Conservation (phyloP, 2,797 vertebrate genomes). For the Anolis apletophallus region DNA sequence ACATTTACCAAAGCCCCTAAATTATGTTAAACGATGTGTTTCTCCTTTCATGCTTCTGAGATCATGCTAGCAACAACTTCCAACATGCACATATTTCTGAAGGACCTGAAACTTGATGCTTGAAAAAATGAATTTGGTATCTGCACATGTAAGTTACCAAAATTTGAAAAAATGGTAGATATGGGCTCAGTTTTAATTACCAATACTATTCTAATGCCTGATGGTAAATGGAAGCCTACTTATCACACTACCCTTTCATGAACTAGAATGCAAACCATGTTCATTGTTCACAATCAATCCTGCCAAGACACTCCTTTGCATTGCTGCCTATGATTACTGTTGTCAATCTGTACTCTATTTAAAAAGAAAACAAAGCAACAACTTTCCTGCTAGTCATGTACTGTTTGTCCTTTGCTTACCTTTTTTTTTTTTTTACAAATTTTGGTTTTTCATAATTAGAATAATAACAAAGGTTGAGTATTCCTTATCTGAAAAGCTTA, state of each 20-base stretch:
- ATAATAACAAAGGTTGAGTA: neutral
- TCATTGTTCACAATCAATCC: neutral
- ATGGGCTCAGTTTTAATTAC: neutral
- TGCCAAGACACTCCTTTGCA: neutral
- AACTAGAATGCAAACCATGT: neutral
- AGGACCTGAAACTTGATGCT: neutral
- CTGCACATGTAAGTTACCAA: neutral
- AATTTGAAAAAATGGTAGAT: neutral
- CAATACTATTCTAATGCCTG: neutral
- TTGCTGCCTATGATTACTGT: neutral
- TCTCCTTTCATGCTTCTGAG: neutral
- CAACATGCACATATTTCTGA: neutral
- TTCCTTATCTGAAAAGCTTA: no score
- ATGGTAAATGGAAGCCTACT: neutral
- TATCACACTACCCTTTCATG: no score
- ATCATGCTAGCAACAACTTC: neutral
- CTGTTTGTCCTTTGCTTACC: neutral
- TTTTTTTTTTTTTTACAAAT: neutral
- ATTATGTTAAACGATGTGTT: neutral
- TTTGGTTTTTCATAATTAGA: neutral
- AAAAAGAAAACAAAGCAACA: neutral
- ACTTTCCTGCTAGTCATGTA: neutral
- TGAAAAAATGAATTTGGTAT: neutral
- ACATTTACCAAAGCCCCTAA: neutral
- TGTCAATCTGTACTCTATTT: neutral